Evolutionary conservation across 53 echinoderm and acorn worm species (phyloP), one percentile per base, ranked within the genome.

Genomic region (Astropecten irregularis): DNA sequence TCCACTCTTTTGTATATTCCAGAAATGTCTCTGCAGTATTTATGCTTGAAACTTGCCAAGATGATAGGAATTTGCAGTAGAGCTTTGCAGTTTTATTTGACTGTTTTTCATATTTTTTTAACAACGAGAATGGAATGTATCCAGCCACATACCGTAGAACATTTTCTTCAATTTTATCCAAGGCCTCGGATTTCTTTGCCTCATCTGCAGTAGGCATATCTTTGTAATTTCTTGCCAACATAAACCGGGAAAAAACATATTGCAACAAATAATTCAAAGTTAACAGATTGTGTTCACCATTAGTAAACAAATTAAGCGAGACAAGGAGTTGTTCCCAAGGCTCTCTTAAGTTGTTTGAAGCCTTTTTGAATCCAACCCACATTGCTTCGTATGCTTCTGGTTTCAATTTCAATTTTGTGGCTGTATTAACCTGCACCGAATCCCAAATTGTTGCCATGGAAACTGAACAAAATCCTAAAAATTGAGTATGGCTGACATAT

Each of bases 1-100:
- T 39, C 66, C 66, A 66, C 19, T 66, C 19, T 9, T 66, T 66
- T 13, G 66, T 66, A 18, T 66, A 66, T 40, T 37, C 66, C 1
- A 66, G 39, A 40, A 66, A 66, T n/a, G 66, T 39, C 23, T 39
- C 23, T 66, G 66, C 66, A 3, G 38, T 66, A 8, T 66, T 21
- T 2, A 40, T 38, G 39, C n/a, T 3, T 8, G 38, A 39, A 20
- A 39, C 66, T 66, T 66, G 66, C 66, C 66, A 66, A 6, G 66
- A 66, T 19, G 37, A 38, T 1, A 66, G 40, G 40, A 66, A 66
- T 2, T 66, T 16, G 22, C 66, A 66, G 22, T 38, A 66, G 3
- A 66, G 19, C 20, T 37, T 9, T 66, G 66, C 66, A 16, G 19
- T 20, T 18, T 38, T 18, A 19, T 66, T 66, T 20, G 4, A 21